Conservation (phyloP, 2,888 invertebrate genomes). For the Agonopterix heracliana region DNA sequence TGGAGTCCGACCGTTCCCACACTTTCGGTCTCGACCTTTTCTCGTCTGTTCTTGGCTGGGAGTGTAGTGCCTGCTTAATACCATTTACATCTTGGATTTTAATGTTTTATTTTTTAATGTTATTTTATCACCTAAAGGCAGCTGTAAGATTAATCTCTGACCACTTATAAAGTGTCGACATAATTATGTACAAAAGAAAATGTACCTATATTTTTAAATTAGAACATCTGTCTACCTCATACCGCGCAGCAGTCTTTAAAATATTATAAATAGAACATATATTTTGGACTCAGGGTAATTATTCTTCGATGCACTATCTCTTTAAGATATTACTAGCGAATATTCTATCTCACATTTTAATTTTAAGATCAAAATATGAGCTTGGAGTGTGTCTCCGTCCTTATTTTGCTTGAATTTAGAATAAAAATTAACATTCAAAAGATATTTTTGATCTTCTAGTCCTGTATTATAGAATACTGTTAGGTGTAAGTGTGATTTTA, state of each 20-base stretch:
- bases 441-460: slow-evolving; percentile 58
- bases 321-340: slow-evolving; percentile 4
- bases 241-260: slow-evolving; percentile 21
- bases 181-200: slow-evolving; percentile 12
- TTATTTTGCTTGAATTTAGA: slow-evolving; percentile 38
- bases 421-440: slow-evolving; percentile 16
- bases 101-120: too few relatives aligned
- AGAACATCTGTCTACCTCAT: slow-evolving; percentile 36
- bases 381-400: slow-evolving; percentile 51
- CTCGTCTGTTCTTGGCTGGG: too few relatives aligned
- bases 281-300: slow-evolving; percentile 32
- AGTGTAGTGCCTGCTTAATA: too few relatives aligned
- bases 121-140: not conserved
- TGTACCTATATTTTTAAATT: slow-evolving; percentile 8
- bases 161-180: not conserved
- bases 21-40: too few relatives aligned
- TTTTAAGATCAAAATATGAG: slow-evolving; percentile 28
- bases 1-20: too few relatives aligned
- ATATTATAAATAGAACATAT: slow-evolving; percentile 4
- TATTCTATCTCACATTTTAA: slow-evolving; percentile 3
- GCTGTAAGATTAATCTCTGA: not conserved
- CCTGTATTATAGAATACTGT: slow-evolving; percentile 39
- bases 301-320: slow-evolving; percentile 13
- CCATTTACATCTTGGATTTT: too few relatives aligned
- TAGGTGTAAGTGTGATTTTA: slow-evolving; percentile 28